Evolutionary conservation across 30 jellyfish, hydroid and myxozoan species (phyloP), one percentile per base, ranked within the genome.

Genomic region (Cassiopea andromeda): DNA sequence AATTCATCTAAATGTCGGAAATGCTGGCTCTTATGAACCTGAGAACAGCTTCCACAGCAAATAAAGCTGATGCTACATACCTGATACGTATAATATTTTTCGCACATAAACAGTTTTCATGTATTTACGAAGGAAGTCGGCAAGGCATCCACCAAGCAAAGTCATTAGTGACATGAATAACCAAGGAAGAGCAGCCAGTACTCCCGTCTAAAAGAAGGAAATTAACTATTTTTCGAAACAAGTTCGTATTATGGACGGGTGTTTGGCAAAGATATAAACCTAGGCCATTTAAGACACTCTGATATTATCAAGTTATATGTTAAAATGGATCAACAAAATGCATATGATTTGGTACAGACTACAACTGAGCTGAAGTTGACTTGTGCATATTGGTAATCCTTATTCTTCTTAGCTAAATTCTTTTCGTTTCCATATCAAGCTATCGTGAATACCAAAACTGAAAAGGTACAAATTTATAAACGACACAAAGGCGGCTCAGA

Each of bases 111-210:
- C 92, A 7, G 93, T 96, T 73, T 90, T 77, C 87, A 95, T 71
- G 50, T 61, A 70, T 73, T 80, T 81, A 1, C 98, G 87, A 17
- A 91, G 88, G 48, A 91, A 47, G 80, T 95, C 99, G 27, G 99
- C 92, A 27, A 91, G 38, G 59, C 86, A 91, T 4, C 99, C 99
- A 69, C 97, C 98, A 47, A 75, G 19, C 44, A 96, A 72, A 0
- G 96, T 95, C 99, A 83, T 91, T 59, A 95, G 64, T 44, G 99
- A 91, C 98, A 95, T 95, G 54, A 87, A 95, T 6, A 95, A 85
- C 99, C 99, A 95, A 0, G 99, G 99, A 49, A 95, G 79, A 14
- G 99, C 98, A 48, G 98, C 94, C 18, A 95, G 77, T 60, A 91
- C 82, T 14, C 99, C 99, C 49, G 99, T 95, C 99, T 95, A 90